Base-by-base conservation (phyloP, 1,140 invertebrate species). In the Nymphalis io region DNA sequence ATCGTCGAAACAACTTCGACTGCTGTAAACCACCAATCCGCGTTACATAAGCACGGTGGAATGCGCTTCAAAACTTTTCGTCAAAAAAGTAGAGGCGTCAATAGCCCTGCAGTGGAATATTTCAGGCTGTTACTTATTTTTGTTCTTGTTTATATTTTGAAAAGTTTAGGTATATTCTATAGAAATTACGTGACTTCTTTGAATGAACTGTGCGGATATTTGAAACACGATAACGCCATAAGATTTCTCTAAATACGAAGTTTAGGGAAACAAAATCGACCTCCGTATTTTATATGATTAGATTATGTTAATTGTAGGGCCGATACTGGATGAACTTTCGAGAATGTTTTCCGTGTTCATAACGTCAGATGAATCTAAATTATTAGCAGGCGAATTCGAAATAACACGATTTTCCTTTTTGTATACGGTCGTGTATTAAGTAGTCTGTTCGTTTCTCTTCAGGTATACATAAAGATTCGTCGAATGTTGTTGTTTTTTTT, bases 301-400 rank as follows among this genome's bases (percentile, higher is more conserved):
- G 40, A 27, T 62, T 62, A 62, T 63, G 53, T 27, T 58, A 58
- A 66, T 66, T 57, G 51, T 38, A 20, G 16, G 11, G 3, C 15
- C 16, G 33, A 60, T 21, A 42, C 53, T 42, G 15, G 21, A 23
- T 10, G 46, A 63, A 63, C 61, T 55, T 63, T 20, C 27, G 46
- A 39, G 27, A 46, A 61, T 53, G 27, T 57, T 66, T 66, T 58
- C 63, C 61, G n/a, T 57, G 51, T 64, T 55, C 40, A 58, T 66
- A 44, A 66, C 58, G 53, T 42, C 63, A 27, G 63, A 58, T 66
- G 39, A 66, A 58, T 58, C 53, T 66, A 66, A 66, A 66, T 66
- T 59, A 66, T 66, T 23, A 21, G 39, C 20, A 13, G 20, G 58
- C 39, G 39, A 53, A 40, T 13, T 66, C 39, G 13, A 12, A 10